Percentiles rank a stretch among this genome's conserved stretches.
Conservation (phyloP, 2,113 vertebrate species). For the Leiothrix lutea region DNA sequence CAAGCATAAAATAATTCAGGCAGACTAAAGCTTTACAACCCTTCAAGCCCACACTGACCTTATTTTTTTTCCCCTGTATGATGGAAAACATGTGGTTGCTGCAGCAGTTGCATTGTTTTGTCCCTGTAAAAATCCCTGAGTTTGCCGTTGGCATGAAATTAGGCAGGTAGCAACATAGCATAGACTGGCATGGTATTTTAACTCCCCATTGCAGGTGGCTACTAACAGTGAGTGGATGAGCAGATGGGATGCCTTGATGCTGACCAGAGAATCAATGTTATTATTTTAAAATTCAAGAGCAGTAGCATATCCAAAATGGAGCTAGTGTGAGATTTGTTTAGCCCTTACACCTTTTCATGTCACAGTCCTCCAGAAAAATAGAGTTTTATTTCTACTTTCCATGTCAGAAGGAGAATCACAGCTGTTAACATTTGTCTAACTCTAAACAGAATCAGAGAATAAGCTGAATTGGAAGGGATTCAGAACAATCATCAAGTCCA, state of each 20-base stretch:
- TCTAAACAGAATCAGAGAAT: not conserved
- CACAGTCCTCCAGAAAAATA: not conserved
- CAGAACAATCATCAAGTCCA: not conserved
- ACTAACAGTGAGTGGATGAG: not conserved
- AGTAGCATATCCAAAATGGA: not conserved
- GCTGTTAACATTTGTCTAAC: not conserved
- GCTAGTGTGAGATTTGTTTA: not conserved
- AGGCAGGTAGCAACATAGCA: not conserved
- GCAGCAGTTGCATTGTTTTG: conserved; percentile 43
- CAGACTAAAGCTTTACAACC: conserved; percentile 62
- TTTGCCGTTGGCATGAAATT: not conserved
- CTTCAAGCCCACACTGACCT: conserved; percentile 63
- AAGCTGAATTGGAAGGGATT: not conserved
- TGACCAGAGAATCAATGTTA: not conserved
- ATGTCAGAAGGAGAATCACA: not conserved
- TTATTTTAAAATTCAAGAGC: not conserved
- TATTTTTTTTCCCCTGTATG: conserved; percentile 24
- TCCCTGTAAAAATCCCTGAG: conserved; percentile 5
- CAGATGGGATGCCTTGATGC: not conserved
- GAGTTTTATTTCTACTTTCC: not conserved
- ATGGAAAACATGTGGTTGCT: conserved; percentile 56
- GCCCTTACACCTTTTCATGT: not conserved
- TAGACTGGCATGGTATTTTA: not conserved
- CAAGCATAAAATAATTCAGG: conserved; percentile 74
- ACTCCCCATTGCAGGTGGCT: not conserved